These are phyloP conservation scores for Drosophila serrata DNA, from an alignment of 1,140 invertebrate species.

Conservation along the genomic window DNA sequence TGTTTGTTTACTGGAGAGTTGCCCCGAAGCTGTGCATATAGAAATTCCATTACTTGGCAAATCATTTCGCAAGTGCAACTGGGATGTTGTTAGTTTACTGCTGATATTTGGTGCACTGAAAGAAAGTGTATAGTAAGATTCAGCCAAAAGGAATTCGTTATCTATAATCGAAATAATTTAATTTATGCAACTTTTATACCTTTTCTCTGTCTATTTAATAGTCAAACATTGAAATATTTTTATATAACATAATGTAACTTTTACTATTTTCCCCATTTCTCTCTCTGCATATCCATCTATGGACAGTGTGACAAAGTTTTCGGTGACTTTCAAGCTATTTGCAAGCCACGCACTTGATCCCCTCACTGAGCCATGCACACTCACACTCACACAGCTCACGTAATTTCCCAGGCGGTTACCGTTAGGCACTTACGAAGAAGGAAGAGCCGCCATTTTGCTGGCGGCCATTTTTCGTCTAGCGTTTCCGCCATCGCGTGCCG, in stretches of 20 bases:
- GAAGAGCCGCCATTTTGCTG: conserved; percentile 56
- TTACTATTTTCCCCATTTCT: not conserved
- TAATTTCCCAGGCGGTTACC: conserved; percentile 70
- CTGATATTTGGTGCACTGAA: conserved; percentile 20
- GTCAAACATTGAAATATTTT: no score
- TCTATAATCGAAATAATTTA: no score
- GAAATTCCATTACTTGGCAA: conserved; percentile 39
- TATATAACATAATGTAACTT: not conserved
- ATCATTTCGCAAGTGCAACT: conserved; percentile 32
- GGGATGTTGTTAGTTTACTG: conserved; percentile 22
- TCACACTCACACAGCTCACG: conserved; percentile 14
- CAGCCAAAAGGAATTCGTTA: no score
- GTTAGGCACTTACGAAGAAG: conserved; percentile 34
- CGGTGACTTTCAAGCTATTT: conserved; percentile 39
- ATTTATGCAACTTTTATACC: no score
- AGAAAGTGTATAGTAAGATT: not conserved
- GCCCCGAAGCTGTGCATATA: conserved; percentile 33
- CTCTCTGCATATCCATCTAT: conserved; percentile 1
- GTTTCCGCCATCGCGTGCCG: conserved; percentile 55
- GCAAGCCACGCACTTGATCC: conserved; percentile 39
- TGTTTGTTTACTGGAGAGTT: conserved; percentile 17
- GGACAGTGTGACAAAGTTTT: conserved; percentile 47
- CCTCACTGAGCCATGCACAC: conserved; percentile 5
- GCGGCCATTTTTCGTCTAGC: conserved; percentile 66
- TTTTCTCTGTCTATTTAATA: no score